Conservation (phyloP, 2,797 vertebrate genomes). For the Coccyzus lansbergi region DNA sequence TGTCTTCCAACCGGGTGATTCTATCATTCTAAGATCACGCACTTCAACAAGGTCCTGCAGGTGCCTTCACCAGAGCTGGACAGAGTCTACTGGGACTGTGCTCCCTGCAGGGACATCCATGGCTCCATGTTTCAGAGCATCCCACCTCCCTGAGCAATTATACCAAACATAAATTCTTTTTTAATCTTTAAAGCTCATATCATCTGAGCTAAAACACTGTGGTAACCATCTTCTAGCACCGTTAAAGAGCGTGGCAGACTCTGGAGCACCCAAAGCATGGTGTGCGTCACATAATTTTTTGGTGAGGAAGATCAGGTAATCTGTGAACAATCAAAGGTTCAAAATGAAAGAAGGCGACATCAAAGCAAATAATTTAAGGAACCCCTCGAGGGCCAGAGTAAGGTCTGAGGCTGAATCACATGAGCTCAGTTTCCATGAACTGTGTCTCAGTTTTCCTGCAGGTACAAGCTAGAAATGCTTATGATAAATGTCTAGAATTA, state of each 20-base stretch:
- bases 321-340: slow-evolving; percentile 45
- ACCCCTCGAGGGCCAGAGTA: slow-evolving; percentile 75
- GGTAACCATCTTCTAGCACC: not conserved
- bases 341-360: slow-evolving; percentile 73
- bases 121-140: not conserved
- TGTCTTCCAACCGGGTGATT: no score
- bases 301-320: slow-evolving; percentile 61
- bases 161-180: not conserved
- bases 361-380: slow-evolving; percentile 73
- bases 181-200: not conserved
- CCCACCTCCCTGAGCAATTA: not conserved
- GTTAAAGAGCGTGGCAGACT: not conserved
- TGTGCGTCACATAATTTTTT: not conserved
- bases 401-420: slow-evolving; percentile 74
- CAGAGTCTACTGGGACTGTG: not conserved
- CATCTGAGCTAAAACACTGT: not conserved
- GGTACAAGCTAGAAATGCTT: slow-evolving; percentile 68
- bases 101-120: not conserved
- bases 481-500: slow-evolving; percentile 64
- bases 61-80: not conserved
- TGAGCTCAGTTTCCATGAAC: slow-evolving; percentile 66
- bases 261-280: not conserved
- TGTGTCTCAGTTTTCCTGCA: slow-evolving; percentile 72
- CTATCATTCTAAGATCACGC: rapidly evolving
- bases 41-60: not conserved